phyloP scores from a whole-genome alignment of 2,113 vertebrate species.

The Corythoichthys haematopterus region DNA sequence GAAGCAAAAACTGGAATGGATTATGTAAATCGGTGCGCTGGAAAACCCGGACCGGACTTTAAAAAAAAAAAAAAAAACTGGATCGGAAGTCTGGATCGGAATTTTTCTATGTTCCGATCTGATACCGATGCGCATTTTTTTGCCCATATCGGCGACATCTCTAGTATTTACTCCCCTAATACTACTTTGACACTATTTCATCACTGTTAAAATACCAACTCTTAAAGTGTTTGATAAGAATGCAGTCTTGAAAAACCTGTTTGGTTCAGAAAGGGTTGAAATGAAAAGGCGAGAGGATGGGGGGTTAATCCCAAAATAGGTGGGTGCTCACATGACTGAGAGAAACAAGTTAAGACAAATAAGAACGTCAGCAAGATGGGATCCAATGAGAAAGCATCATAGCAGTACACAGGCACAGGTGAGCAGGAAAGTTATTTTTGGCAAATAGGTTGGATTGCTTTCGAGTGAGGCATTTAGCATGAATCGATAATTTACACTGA shows the following conservation, averaged over 20 bases:
- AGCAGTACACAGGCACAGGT: constrained; percentile 20
- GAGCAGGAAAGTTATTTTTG: constrained; percentile 15
- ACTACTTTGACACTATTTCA: constrained; percentile 11
- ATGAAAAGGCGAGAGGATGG: constrained; percentile 28
- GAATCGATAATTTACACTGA: neutral
- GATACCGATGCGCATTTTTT: too few species aligned
- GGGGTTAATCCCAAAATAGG: constrained; percentile 75
- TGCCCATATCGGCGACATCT: too few species aligned
- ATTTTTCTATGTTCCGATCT: too few species aligned
- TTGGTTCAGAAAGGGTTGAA: constrained; percentile 28
- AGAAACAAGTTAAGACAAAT: constrained; percentile 32
- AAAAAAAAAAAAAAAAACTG: too few species aligned
- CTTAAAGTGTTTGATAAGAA: constrained; percentile 12
- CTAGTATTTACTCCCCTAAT: constrained; percentile 18
- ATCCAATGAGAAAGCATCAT: constrained; percentile 57
- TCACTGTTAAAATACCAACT: constrained; percentile 20
- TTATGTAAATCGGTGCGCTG: too few species aligned
- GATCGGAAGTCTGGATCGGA: too few species aligned
- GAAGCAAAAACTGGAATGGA: too few species aligned
- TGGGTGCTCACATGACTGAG: constrained; percentile 78
- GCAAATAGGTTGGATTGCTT: neutral
- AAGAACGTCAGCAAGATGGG: constrained; percentile 39
- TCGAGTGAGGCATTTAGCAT: neutral
- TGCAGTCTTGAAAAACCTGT: constrained; percentile 17
- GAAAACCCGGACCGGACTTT: too few species aligned